These are phyloP conservation scores for Syngnathus acus DNA, from an alignment of 2,797 vertebrate species.

Conservation along the genomic window DNA sequence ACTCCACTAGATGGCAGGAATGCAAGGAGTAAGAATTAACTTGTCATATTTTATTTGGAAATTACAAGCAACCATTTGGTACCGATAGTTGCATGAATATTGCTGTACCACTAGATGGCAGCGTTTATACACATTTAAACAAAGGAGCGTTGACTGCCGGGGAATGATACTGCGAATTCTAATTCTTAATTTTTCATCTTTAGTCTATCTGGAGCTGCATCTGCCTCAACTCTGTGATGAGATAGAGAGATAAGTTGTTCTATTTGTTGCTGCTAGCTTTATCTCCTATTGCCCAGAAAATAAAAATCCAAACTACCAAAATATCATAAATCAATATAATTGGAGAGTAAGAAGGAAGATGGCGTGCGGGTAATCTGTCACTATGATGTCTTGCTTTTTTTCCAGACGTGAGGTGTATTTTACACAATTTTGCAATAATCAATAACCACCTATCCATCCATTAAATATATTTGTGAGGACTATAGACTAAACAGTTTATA, in stretches of 20 bases:
- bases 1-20: neutral
- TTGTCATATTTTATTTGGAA: neutral
- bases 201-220: too few species aligned
- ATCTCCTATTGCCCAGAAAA: neutral
- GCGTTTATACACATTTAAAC: constrained; percentile 37
- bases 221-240: neutral
- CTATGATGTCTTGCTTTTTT: neutral
- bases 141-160: neutral
- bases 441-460: too few species aligned
- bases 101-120: constrained; percentile 40
- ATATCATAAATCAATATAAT: constrained; percentile 1
- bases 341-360: neutral
- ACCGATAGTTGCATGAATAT: neutral
- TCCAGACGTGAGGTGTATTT: too few species aligned
- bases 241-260: neutral
- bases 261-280: neutral
- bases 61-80: neutral
- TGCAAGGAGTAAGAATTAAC: neutral
- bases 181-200: too few species aligned
- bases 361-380: neutral
- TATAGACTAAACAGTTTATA: too few species aligned
- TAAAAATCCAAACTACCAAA: neutral
- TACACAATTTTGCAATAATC: too few species aligned
- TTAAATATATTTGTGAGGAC: too few species aligned
- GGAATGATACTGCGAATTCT: too few species aligned